Evolutionary conservation across 2,113 vertebrate genomes (phyloP).

Genomic region (Aptenodytes patagonicus): DNA sequence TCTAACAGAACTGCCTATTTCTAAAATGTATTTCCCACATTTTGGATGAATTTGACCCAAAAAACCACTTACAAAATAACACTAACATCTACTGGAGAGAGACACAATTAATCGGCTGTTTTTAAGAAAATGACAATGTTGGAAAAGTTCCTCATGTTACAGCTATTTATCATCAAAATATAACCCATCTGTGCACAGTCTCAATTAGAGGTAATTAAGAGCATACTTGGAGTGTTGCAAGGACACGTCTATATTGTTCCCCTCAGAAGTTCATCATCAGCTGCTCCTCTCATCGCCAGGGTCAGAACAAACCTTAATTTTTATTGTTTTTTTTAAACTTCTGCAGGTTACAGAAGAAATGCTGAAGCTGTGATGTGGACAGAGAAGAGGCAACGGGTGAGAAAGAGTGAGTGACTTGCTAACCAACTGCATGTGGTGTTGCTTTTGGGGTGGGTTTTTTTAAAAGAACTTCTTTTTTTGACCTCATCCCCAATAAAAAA

Average conservation of each 20-base stretch:
- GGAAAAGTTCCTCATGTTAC: neutral
- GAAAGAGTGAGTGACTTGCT: neutral
- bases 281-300: neutral
- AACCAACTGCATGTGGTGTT: neutral
- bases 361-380: neutral
- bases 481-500: neutral
- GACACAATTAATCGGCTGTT: neutral
- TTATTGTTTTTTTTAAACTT: neutral
- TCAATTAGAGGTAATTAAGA: constrained; percentile 32
- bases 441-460: neutral
- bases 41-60: neutral
- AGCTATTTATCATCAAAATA: constrained; percentile 1
- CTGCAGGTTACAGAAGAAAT: neutral
- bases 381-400: neutral
- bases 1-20: neutral
- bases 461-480: neutral
- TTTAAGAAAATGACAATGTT: neutral
- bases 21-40: neutral
- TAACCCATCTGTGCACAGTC: neutral
- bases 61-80: neutral
- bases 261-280: neutral
- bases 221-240: neutral
- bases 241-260: neutral
- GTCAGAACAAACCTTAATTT: neutral
- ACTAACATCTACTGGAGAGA: neutral